A percentile compares a stretch with the other conserved stretches of the same genome.
phyloP scores from a whole-genome alignment of 2,888 invertebrate genomes.

The Agrochola litura region DNA sequence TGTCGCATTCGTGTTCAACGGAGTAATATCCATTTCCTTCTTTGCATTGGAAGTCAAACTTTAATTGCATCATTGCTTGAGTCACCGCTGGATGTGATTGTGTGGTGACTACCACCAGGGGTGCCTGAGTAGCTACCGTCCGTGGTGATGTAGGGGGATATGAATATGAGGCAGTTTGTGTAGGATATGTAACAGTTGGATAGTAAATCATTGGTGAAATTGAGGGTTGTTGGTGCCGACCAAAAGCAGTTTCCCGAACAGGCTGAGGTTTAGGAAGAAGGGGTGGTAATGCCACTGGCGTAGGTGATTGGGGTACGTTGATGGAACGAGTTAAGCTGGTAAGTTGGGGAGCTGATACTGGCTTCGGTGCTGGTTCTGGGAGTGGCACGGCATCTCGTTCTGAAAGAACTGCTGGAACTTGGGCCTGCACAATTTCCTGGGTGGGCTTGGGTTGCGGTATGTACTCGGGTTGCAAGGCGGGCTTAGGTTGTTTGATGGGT shows the following conservation, averaged over 20 bases:
- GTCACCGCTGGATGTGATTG: constrained; percentile 6
- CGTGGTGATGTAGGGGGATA: constrained; percentile 7
- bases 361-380: background rate
- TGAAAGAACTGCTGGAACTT: background rate
- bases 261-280: constrained; percentile 43
- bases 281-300: constrained; percentile 24
- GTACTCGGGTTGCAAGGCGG: background rate
- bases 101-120: background rate
- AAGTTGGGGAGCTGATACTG: background rate
- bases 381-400: background rate
- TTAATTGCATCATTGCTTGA: constrained; percentile 6
- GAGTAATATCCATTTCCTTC: constrained; percentile 76
- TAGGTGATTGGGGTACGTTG: background rate
- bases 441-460: background rate
- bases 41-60: constrained; percentile 61
- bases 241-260: constrained; percentile 34
- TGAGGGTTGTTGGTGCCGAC: constrained; percentile 12
- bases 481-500: background rate
- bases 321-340: background rate
- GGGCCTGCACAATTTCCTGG: background rate
- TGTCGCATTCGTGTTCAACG: constrained; percentile 92
- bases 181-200: background rate
- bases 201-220: background rate
- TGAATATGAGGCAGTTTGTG: constrained; percentile 24
- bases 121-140: constrained; percentile 22